Conservation (phyloP, 2,113 vertebrate genomes). For the Toxotes chatareus region DNA sequence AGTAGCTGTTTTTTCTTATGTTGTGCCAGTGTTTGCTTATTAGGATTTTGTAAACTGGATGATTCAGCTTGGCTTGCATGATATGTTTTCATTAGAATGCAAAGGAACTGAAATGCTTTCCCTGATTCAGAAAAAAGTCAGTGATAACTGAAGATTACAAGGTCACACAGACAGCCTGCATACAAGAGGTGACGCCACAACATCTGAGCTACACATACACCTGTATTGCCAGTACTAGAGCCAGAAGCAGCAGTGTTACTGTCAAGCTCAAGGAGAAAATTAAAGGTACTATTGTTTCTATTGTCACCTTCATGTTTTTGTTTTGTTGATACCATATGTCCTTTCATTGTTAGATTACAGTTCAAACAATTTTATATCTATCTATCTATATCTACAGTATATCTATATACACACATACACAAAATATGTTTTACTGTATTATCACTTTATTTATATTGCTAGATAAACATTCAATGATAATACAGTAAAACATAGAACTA, state of each 20-base stretch:
- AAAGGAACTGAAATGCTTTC: not conserved
- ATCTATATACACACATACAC: too few relatives aligned
- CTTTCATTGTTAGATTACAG: not conserved
- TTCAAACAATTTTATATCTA: not conserved
- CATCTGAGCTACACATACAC: slow-evolving; percentile 84
- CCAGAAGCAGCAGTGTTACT: slow-evolving; percentile 80
- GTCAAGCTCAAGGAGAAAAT: slow-evolving; percentile 82
- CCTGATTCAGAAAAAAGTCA: slow-evolving; percentile 24
- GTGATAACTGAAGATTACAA: slow-evolving; percentile 11
- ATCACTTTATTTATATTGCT: too few relatives aligned
- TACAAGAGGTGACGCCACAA: slow-evolving; percentile 81
- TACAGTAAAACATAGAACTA: not conserved
- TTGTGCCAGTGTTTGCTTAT: not conserved
- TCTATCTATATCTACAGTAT: too few relatives aligned
- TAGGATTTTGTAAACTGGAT: not conserved
- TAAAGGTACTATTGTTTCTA: slow-evolving; percentile 53
- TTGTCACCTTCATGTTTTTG: not conserved
- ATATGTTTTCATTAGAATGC: not conserved
- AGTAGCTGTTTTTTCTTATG: not conserved
- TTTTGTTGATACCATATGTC: not conserved
- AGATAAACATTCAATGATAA: not conserved
- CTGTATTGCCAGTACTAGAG: slow-evolving; percentile 86
- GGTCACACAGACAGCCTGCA: slow-evolving; percentile 51
- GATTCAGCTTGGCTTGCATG: not conserved
- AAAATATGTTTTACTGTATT: too few relatives aligned